Evolutionary conservation across 2,113 vertebrate genomes (phyloP).

Genomic region (Chloropsis hardwickii): DNA sequence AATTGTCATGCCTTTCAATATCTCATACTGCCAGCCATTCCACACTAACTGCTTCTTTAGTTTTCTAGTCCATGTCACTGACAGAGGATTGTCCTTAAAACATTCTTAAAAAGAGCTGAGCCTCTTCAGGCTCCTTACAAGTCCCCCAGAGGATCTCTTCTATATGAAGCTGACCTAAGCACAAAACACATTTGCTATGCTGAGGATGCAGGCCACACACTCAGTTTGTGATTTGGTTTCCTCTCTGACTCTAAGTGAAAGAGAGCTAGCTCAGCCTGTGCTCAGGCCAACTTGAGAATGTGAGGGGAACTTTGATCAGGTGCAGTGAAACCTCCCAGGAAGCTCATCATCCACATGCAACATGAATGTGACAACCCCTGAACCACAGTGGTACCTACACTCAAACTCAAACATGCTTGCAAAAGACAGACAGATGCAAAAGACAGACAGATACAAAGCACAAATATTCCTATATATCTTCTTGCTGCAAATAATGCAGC

Average conservation of each 20-base stretch:
- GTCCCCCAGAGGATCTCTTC: no score
- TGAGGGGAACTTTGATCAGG: no score
- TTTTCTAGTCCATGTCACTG: neutral
- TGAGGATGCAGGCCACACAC: no score
- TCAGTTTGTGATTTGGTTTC: neutral
- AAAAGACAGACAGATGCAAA: neutral
- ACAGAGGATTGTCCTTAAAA: neutral
- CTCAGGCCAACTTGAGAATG: neutral
- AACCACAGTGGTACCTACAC: neutral
- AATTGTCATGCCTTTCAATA: neutral
- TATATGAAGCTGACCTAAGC: neutral
- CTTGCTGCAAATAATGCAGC: neutral
- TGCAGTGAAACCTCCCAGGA: neutral
- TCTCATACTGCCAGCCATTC: neutral
- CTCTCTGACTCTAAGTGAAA: neutral
- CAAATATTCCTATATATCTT: neutral
- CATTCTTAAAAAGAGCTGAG: neutral
- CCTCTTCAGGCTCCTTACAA: neutral
- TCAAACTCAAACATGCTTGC: neutral
- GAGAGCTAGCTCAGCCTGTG: neutral
- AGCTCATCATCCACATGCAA: neutral
- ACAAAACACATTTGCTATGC: fast-evolving
- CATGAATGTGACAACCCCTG: neutral
- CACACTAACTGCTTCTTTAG: neutral
- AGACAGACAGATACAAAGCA: neutral